A percentile compares a stretch with the other conserved stretches of the same genome.
These are phyloP conservation scores for Heliornis fulica DNA, from an alignment of 2,113 vertebrate genomes.

Conservation along the genomic window DNA sequence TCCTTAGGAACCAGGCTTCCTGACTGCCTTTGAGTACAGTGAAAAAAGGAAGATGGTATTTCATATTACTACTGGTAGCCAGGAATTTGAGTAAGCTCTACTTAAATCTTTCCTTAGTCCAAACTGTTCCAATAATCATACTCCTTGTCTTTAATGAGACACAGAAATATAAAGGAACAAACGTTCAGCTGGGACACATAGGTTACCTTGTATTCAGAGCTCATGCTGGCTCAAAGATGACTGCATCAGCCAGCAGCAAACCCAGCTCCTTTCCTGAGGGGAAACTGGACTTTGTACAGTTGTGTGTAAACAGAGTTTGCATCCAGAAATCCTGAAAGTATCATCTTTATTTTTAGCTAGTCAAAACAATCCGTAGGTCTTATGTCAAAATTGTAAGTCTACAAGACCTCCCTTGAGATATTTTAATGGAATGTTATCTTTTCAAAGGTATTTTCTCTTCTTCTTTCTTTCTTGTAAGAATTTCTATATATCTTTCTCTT, in stretches of 20 bases:
- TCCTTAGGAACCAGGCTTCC: conserved; percentile 88
- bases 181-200: not conserved
- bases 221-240: not conserved
- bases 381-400: not conserved
- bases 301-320: not conserved
- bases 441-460: not conserved
- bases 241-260: not conserved
- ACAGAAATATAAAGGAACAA: not conserved
- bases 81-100: conserved; percentile 92
- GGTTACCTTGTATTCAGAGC: not conserved
- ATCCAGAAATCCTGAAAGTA: not conserved
- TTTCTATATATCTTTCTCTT: not conserved
- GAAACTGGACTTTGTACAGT: not conserved
- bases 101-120: not conserved
- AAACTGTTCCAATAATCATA: not conserved
- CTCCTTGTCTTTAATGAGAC: not conserved
- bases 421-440: not conserved
- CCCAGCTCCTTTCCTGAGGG: not conserved
- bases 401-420: not conserved
- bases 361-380: not conserved
- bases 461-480: not conserved
- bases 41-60: conserved; percentile 94
- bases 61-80: conserved; percentile 92
- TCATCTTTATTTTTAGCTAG: not conserved
- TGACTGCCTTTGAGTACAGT: conserved; percentile 94